Percentiles rank a stretch among this genome's conserved stretches.
These are phyloP conservation scores for Aelia acuminata DNA, from an alignment of 2,888 invertebrate species.

Conservation along the genomic window DNA sequence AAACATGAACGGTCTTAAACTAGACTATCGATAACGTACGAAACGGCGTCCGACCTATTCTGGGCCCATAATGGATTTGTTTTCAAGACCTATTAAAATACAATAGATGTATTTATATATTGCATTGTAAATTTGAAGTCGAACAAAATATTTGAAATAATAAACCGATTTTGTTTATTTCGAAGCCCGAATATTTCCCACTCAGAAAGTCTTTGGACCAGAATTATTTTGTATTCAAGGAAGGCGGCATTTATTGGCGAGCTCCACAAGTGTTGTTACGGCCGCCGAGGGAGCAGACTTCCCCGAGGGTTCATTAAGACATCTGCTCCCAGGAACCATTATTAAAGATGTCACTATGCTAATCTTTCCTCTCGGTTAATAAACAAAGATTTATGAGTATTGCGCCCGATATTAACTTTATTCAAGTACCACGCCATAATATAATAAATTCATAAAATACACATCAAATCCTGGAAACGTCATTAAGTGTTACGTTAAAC, in stretches of 20 bases:
- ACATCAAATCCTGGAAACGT: too few relatives aligned
- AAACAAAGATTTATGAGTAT: not conserved
- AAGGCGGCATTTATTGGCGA: not conserved
- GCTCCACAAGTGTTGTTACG: conserved; percentile 23
- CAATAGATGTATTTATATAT: too few relatives aligned
- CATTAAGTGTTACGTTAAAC: too few relatives aligned
- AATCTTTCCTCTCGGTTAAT: not conserved
- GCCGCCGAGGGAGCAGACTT: not conserved
- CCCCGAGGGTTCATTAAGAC: not conserved
- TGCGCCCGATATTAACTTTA: not conserved
- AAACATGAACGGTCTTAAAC: too few relatives aligned
- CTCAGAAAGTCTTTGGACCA: not conserved
- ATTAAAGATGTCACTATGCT: not conserved
- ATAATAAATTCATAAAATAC: not conserved
- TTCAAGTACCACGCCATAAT: not conserved
- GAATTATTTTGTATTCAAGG: not conserved
- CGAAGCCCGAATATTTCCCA: too few relatives aligned
- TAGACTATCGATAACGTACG: too few relatives aligned
- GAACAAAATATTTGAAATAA: too few relatives aligned
- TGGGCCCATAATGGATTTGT: too few relatives aligned
- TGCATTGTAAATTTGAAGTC: too few relatives aligned
- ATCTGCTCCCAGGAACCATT: conserved; percentile 5
- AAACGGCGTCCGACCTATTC: too few relatives aligned
- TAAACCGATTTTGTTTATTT: too few relatives aligned
- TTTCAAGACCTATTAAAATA: too few relatives aligned